Base-by-base conservation (phyloP, 2,888 invertebrate species). In the Polydrusus pterygomalis region DNA sequence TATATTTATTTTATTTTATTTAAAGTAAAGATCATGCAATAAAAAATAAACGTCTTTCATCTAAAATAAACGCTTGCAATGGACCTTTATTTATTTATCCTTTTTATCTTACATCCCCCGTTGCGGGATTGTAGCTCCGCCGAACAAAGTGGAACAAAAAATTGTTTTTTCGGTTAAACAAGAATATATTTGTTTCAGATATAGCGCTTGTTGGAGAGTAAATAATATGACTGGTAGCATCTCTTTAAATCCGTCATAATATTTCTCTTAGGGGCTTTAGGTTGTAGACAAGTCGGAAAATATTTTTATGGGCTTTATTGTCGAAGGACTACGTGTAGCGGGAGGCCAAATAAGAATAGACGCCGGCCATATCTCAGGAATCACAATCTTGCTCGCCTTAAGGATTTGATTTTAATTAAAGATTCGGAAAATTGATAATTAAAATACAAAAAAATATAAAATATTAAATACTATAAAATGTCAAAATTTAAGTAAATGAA, bases 131-230 rank as follows among this genome's bases (percentile, higher is more conserved):
- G 11, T 25, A 11, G 18, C 18, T 51, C 17, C 20, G 13, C 10
- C 20, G 51, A 7, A 2, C 15, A 51, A 3, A 17, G 6, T 1
- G 17, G 11, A 18, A 0, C 3, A 20, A 51, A 51, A 51, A 10
- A 20, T 20, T 25, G 10, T 10, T 51, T 51, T 51, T 51, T 51
- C 18, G 51, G 51, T 20, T 51, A 51, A 51, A 51, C 51, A 51
- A 20, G 20, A 20, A 20, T 11, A 51, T 51, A 5, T 25, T 25
- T 25, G 25, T 25, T 25, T 25, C 25, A 25, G 25, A 25, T 25
- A 25, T 25, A 25, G 5, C 1, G 25, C 5, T 25, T 5, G 25
- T 5, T 5, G 25, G 25, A 51, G 20, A 51, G 51, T 51, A 51
- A 51, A 51, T 51, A 51, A 51, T 51, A 51, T 11, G 20, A 13